Evolutionary conservation across 2,888 invertebrate species (phyloP), one percentile per base, ranked within the genome.

Genomic region (Lymantria dispar): DNA sequence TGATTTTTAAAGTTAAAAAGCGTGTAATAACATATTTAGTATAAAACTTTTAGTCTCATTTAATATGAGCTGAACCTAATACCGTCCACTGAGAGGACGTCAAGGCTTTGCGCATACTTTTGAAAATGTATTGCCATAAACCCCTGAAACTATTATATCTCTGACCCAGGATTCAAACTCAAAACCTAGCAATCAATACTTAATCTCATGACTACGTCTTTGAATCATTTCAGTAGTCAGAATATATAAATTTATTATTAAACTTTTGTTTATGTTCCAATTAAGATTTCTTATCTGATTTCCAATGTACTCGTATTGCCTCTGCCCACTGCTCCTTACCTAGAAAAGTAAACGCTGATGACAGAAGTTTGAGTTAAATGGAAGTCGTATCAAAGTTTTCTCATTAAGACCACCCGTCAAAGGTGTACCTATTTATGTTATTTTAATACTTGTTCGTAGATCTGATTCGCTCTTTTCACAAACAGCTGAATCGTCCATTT

Each of bases 301-400:
- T 73, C 68, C 74, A 71, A 70, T 67, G 70, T 57, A n/a, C n/a
- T n/a, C n/a, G n/a, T n/a, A 60, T 62, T 64, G 51, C 31, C 45
- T 44, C 58, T 58, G 67, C 66, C 72, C 74, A 74, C 70, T 78
- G 77, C 73, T 62, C 70, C 76, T 72, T 70, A 70, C 70, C 79
- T 74, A 77, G 78, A 72, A 83, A 85, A 85, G 81, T 83, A 81
- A 83, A 75, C 80, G 78, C 68, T 83, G 88, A 87, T 85, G 87
- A 87, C 83, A 87, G 85, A 88, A 88, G 80, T 89, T 89, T 77
- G 78, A 84, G 81, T 87, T 82, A 85, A 87, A 87, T 85, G 83
- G 81, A 84, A 88, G 87, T 85, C 81, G 84, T 78, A 87, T 86
- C 80, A 80, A 91, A 90, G 83, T 91, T 91, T 90, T 90, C 88